Base-by-base conservation (phyloP, 2,113 vertebrate species). In the Orientallactaga bullata region DNA sequence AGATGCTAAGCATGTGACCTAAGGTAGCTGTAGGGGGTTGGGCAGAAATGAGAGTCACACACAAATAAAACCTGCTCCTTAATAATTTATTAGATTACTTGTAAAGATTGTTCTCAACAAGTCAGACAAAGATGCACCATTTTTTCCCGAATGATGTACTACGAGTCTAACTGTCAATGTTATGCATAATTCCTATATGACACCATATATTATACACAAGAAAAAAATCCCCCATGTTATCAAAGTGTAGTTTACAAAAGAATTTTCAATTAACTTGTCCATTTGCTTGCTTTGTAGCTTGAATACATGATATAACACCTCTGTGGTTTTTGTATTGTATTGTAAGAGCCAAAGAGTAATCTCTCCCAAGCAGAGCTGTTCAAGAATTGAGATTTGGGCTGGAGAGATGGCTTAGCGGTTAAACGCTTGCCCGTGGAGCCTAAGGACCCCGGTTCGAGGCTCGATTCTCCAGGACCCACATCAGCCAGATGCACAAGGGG, bases 221-320 rank as follows among this genome's bases (percentile, higher is more conserved):
- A 26, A 21, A 91, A 89, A 66, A 39, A 81, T 24, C 81, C 51
- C 26, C 83, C 71, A 55, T 72, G 32, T 60, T 86, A 86, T 55
- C 21, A 35, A 81, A 94, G 20, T 16, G 32, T 69, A 42, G 90
- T 81, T 90, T 84, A 79, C 88, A 78, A 86, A 87, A 74, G 21
- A 81, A 88, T 90, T 88, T 74, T 83, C 76, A 92, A 65, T 58
- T 51, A 68, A 47, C 20, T 78, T 91, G 32, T 85, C 35, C 68
- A 88, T 10, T 82, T 72, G 68, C 72, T 92, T 95, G 89, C 37
- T 89, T 86, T 84, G 26, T 63, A 93, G 88, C 55, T 24, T 87
- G 66, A 23, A 88, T 37, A 83, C 85, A 85, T 58, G 30, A 39
- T 24, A 39, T 21, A 26, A 85, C 23, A 74, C 78, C 66, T 94